Conservation (phyloP, 2,797 vertebrate species). For the Premnoplex brunnescens region DNA sequence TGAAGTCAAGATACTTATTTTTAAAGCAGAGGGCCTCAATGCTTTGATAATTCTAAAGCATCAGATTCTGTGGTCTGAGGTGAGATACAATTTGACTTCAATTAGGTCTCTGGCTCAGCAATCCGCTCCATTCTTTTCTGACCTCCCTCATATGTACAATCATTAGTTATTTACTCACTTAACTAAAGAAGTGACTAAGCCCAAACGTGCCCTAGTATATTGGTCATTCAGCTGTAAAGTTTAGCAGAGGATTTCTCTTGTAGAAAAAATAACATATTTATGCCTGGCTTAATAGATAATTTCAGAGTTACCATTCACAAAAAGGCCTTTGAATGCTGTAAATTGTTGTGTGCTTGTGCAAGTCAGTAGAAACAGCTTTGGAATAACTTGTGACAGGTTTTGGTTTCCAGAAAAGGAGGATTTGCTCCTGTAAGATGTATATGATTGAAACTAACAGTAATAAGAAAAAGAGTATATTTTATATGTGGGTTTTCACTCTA, state of each 20-base stretch:
- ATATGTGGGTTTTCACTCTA: not conserved
- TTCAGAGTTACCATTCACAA: not conserved
- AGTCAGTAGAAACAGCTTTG: not conserved
- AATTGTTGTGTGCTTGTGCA: not conserved
- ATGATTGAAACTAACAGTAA: not conserved
- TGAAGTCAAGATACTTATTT: not conserved
- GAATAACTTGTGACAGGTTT: not conserved
- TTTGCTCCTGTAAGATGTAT: not conserved
- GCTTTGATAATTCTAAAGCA: not conserved
- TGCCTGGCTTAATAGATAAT: not conserved
- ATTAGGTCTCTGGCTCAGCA: not conserved
- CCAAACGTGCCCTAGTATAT: not conserved
- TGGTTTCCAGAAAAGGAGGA: not conserved
- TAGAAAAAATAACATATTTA: not conserved
- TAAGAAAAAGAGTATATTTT: not conserved
- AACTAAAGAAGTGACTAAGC: not conserved
- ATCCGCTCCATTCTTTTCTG: not conserved
- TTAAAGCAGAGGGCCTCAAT: not conserved
- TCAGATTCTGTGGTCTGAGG: not conserved
- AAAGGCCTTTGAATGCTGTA: not conserved
- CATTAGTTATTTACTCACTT: not conserved
- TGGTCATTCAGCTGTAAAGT: not conserved
- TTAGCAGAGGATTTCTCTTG: not conserved
- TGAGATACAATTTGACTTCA: not conserved
- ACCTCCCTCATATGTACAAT: not conserved